These are phyloP conservation scores for Notiomystis cincta DNA, from an alignment of 2,113 vertebrate species.

Conservation along the genomic window DNA sequence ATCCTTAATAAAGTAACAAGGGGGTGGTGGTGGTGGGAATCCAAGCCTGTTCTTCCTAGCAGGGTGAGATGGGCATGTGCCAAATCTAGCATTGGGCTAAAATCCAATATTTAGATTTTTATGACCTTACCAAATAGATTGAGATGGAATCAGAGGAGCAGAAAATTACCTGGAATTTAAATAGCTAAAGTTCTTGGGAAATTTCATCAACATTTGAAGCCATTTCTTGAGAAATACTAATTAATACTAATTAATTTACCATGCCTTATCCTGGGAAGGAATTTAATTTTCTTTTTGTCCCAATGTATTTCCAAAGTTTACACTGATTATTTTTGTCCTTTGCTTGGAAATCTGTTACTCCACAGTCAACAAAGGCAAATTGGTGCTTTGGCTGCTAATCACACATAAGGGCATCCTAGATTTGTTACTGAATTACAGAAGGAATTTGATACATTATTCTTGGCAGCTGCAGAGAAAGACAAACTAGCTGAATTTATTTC, in stretches of 20 bases:
- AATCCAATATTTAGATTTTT: conserved; percentile 39
- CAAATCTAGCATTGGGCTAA: background rate
- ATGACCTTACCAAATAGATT: background rate
- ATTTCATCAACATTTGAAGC: background rate
- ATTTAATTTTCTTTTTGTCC: background rate
- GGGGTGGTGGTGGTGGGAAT: fast-evolving
- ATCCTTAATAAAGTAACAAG: background rate
- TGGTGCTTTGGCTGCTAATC: background rate
- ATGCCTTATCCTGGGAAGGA: background rate
- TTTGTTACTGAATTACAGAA: background rate
- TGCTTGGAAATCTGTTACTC: background rate
- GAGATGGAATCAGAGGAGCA: background rate
- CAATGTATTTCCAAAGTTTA: background rate
- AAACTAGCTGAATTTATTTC: background rate
- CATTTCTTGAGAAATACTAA: background rate
- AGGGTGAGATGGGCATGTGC: background rate
- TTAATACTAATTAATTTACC: background rate
- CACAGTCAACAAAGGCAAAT: background rate
- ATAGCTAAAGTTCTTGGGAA: background rate
- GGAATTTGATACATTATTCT: background rate
- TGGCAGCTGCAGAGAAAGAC: background rate
- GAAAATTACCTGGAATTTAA: background rate
- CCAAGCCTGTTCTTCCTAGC: background rate
- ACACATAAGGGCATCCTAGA: background rate
- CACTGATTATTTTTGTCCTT: background rate